Evolutionary conservation across 2,888 invertebrate species (phyloP).

Genomic region (Marasmarcha lunaedactyla): DNA sequence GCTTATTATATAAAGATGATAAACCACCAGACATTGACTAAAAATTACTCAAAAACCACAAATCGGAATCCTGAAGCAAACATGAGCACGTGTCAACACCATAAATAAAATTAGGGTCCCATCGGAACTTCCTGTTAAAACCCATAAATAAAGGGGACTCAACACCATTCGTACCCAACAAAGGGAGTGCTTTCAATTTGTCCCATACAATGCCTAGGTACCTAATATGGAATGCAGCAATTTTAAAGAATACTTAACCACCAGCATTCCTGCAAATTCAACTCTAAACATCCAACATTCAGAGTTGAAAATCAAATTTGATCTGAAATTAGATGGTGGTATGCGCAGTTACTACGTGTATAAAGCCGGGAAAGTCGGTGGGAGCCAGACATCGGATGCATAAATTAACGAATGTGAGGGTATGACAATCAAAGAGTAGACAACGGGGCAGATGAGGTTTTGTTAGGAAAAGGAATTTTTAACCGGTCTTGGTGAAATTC

Average conservation of each 20-base stretch:
- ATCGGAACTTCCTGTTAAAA: conserved; percentile 30
- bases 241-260: background rate
- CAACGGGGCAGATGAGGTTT: conserved; percentile 24
- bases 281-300: too few relatives aligned
- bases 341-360: too few relatives aligned
- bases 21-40: too few relatives aligned
- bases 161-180: conserved; percentile 25
- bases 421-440: conserved; percentile 32
- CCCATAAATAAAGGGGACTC: conserved; percentile 25
- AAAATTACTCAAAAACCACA: background rate
- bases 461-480: too few relatives aligned
- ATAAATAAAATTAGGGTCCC: conserved; percentile 56
- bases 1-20: too few relatives aligned
- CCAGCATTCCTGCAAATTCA: too few relatives aligned
- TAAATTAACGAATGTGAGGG: conserved; percentile 41
- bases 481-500: too few relatives aligned
- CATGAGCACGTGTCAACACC: conserved; percentile 40
- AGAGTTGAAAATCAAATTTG: too few relatives aligned
- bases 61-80: conserved; percentile 19
- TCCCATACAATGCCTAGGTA: conserved; percentile 17
- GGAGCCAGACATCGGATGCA: conserved; percentile 43
- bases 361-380: conserved; percentile 12
- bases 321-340: too few relatives aligned
- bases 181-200: conserved; percentile 49
- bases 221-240: conserved; percentile 9